Base-by-base conservation (phyloP, 1,140 invertebrate genomes). In the Neuroterus valhalla region DNA sequence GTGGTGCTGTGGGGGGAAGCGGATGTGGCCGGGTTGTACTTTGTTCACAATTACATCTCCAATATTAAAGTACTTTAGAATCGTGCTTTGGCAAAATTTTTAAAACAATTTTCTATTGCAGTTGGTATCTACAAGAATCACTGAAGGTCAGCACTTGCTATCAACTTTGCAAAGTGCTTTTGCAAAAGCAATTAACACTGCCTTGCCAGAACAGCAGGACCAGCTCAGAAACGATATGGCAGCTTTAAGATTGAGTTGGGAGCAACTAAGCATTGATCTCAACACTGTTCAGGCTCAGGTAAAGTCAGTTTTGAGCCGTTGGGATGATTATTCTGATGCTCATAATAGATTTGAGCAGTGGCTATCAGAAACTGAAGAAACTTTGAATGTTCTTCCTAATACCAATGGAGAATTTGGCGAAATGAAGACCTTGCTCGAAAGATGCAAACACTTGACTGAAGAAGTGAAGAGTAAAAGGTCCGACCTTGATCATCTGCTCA, bases 361-460 rank as follows among this genome's bases (percentile, higher is more conserved):
- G 95, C 90, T 96, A 0, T 90, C 86, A 6, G 92, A 93, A 55
- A 94, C 92, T 0, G 94, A 95, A 86, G 90, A 92, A 62, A 90
- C 89, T 26, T 83, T 97, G 0, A 91, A 93, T 72, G 90, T 91
- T 68, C 89, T 93, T 15, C 92, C 93, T 0, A 91, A 94, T 55
- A 94, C 94, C 1, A 95, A 94, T 82, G 96, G 95, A 42, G 96
- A 97, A 89, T 88, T 97, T 6, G 94, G 96, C 67, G 96, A 97
- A 90, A 97, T 98, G 94, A 97, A 96, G 88, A 97, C 96, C 0
- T 90, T 96, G 21, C 89, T 97, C 1, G 97, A 98, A 85, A 93
- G 96, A 83, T 97, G 94, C 76, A 96, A 94, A 82, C 93, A 96
- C 72, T 91, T 95, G 21, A 92, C 93, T 78, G 93, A 94, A 66